These are phyloP conservation scores for Bombus superbus DNA, from an alignment of 1,140 invertebrate genomes.

Conservation along the genomic window DNA sequence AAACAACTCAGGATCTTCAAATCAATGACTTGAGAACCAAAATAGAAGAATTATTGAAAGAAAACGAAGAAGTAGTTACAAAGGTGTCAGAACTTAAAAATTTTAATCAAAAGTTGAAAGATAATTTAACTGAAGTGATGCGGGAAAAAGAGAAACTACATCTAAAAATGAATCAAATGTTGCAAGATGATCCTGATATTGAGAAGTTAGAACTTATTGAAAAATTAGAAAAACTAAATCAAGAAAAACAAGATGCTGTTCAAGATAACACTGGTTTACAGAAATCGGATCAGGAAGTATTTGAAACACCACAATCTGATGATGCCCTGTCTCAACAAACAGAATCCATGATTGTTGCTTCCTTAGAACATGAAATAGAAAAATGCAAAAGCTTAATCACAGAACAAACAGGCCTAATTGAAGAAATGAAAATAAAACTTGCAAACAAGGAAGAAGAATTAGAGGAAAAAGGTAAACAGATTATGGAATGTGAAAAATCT, in stretches of 20 bases:
- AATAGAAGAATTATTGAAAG: conserved; percentile 67
- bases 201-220: conserved; percentile 41
- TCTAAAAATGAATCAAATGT: conserved; percentile 48
- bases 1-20: conserved; percentile 25
- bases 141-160: conserved; percentile 79
- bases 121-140: conserved; percentile 49
- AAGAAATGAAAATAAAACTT: conserved; percentile 74
- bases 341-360: conserved; percentile 42
- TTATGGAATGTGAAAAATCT: conserved; percentile 55
- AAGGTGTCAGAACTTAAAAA: conserved; percentile 63
- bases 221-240: conserved; percentile 59
- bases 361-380: conserved; percentile 81
- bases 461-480: conserved; percentile 58
- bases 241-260: conserved; percentile 72
- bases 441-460: conserved; percentile 72
- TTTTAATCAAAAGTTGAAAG: conserved; percentile 46
- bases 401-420: conserved; percentile 79
- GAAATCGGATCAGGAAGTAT: conserved; percentile 39
- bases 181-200: conserved; percentile 32
- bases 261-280: conserved; percentile 31
- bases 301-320: conserved; percentile 12
- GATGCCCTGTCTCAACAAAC: conserved; percentile 20
- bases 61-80: conserved; percentile 53
- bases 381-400: conserved; percentile 80
- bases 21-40: conserved; percentile 65